phyloP scores from a whole-genome alignment of 2,113 vertebrate species.

The Mormoops blainvillei region DNA sequence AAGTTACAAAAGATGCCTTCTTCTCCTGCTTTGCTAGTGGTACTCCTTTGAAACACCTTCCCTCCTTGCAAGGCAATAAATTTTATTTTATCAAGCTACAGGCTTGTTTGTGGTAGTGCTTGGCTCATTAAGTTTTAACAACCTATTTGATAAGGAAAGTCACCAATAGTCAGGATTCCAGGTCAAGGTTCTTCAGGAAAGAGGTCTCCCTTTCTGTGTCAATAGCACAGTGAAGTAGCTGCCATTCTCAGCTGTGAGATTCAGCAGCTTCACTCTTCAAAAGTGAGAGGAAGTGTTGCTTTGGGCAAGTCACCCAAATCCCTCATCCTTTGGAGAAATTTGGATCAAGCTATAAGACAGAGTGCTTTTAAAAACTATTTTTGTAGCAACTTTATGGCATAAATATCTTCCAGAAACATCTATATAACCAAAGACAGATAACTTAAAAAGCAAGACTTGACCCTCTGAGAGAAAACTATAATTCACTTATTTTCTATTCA shows the following conservation, averaged over 20 bases:
- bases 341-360: neutral
- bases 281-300: neutral
- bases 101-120: neutral
- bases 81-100: neutral
- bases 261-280: neutral
- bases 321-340: neutral
- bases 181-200: neutral
- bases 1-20: neutral
- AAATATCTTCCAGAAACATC: neutral
- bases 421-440: neutral
- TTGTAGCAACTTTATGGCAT: neutral
- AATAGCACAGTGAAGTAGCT: neutral
- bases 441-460: neutral
- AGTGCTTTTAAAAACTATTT: neutral
- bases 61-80: neutral
- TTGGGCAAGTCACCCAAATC: neutral
- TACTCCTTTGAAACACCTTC: neutral
- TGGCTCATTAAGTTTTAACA: neutral
- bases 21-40: neutral
- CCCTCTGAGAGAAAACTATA: neutral
- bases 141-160: neutral
- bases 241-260: neutral
- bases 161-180: neutral
- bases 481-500: neutral
- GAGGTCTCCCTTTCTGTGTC: neutral